Percentiles rank a stretch among this genome's conserved stretches.
Evolutionary conservation across 2,797 vertebrate genomes (phyloP).

Genomic region (Siniperca undulata): DNA sequence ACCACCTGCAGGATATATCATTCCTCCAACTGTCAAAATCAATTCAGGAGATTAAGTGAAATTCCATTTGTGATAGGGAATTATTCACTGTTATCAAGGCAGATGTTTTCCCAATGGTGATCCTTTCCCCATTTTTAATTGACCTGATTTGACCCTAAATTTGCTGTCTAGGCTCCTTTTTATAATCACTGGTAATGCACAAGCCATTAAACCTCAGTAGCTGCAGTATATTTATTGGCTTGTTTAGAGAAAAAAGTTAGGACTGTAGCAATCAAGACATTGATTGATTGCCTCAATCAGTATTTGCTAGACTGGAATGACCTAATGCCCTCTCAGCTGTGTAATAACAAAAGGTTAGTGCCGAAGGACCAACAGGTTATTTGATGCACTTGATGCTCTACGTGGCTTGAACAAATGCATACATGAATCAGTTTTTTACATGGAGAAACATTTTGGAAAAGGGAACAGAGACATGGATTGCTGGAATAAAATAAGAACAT

Average conservation of each 20-base stretch:
- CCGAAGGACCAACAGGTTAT: neutral
- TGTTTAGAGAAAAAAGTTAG: conserved; percentile 38
- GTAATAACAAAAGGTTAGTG: conserved; percentile 5
- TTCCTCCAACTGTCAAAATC: conserved; percentile 54
- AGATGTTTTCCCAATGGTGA: conserved; percentile 63
- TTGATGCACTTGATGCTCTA: conserved; percentile 5
- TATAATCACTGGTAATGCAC: conserved; percentile 24
- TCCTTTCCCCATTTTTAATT: conserved; percentile 32
- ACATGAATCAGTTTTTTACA: neutral
- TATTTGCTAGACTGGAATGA: conserved; percentile 2
- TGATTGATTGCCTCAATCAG: conserved; percentile 31
- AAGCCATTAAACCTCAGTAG: conserved; percentile 36
- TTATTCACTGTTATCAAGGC: conserved; percentile 57
- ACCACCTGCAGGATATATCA: conserved; percentile 61
- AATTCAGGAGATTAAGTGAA: conserved; percentile 53
- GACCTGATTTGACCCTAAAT: conserved; percentile 33
- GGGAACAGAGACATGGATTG: conserved; percentile 1
- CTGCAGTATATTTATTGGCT: conserved; percentile 22
- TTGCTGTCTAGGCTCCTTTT: conserved; percentile 7
- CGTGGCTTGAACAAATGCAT: neutral
- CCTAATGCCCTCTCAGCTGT: conserved; percentile 13
- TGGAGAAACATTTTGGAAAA: conserved; percentile 1
- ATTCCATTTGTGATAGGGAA: conserved; percentile 55
- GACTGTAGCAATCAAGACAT: conserved; percentile 34
- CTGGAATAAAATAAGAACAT: conserved; percentile 52